phyloP scores from a whole-genome alignment of 2,113 vertebrate genomes.

The Nyctereutes procyonoides region DNA sequence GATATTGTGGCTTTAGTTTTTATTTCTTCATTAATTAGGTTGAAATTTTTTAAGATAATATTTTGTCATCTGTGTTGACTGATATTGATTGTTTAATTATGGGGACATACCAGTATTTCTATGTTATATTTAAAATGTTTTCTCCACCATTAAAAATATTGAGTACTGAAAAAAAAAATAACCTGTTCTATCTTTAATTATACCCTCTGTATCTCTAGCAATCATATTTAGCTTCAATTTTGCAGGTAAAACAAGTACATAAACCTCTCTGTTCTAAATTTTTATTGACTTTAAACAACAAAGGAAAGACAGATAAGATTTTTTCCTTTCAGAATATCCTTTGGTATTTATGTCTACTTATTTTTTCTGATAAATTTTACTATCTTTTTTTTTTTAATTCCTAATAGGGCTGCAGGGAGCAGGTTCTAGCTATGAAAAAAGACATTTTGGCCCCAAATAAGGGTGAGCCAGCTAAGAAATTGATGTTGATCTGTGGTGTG shows the following conservation, averaged over 20 bases:
- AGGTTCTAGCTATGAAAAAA: not conserved
- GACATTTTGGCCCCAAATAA: not conserved
- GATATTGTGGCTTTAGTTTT: slow-evolving; percentile 16
- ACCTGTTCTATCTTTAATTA: not conserved
- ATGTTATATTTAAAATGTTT: slow-evolving; percentile 11
- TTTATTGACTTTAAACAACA: not conserved
- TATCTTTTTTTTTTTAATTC: not conserved
- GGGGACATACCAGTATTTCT: not conserved
- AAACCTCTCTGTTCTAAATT: not conserved
- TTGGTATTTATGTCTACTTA: slow-evolving; percentile 25
- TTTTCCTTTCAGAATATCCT: not conserved
- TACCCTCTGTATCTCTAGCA: not conserved
- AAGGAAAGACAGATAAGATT: not conserved
- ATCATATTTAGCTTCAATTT: slow-evolving; percentile 9
- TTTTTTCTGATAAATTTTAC: slow-evolving; percentile 19
- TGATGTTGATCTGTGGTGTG: not conserved
- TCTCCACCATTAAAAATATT: not conserved
- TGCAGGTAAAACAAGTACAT: not conserved
- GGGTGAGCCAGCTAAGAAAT: not conserved
- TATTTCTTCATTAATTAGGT: not conserved
- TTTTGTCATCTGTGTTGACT: not conserved
- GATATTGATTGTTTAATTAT: not conserved
- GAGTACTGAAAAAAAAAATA: not conserved
- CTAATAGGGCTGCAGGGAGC: not conserved
- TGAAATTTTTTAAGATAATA: slow-evolving; percentile 10